Conservation (phyloP, 2,888 invertebrate genomes). For the Charanyca ferruginea region DNA sequence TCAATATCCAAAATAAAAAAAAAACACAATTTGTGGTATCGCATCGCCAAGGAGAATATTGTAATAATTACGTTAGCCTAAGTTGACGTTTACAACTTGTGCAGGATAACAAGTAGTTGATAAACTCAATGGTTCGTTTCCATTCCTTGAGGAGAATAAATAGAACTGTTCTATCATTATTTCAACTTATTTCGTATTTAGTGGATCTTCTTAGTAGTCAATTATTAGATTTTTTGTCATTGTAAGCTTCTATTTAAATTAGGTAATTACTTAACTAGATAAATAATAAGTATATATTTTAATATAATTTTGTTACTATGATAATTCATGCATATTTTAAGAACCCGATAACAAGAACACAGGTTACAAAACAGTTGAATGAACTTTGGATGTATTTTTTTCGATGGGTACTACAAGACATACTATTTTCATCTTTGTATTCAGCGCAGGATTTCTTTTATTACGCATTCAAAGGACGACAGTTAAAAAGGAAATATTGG, state of each 20-base stretch:
- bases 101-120: slow-evolving; percentile 27
- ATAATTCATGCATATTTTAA: slow-evolving; percentile 30
- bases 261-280: background rate
- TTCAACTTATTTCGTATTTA: background rate
- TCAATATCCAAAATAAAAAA: no score
- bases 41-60: slow-evolving; percentile 5
- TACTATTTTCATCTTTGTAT: slow-evolving; percentile 83
- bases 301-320: background rate
- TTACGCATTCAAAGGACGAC: slow-evolving; percentile 88
- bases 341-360: slow-evolving; percentile 24
- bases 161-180: background rate
- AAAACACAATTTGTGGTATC: background rate
- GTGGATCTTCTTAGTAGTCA: background rate
- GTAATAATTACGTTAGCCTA: slow-evolving; percentile 12
- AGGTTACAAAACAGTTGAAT: slow-evolving; percentile 79
- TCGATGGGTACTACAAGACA: slow-evolving; percentile 69
- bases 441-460: slow-evolving; percentile 84
- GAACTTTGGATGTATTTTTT: slow-evolving; percentile 82
- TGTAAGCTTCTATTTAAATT: slow-evolving; percentile 20
- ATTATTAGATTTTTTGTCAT: background rate
- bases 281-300: background rate
- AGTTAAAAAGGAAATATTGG: slow-evolving; percentile 90
- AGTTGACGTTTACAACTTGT: slow-evolving; percentile 36
- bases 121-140: slow-evolving; percentile 32
- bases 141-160: slow-evolving; percentile 26